phyloP scores from a whole-genome alignment of 2,113 vertebrate species.

The Nothobranchius kuhntae region DNA sequence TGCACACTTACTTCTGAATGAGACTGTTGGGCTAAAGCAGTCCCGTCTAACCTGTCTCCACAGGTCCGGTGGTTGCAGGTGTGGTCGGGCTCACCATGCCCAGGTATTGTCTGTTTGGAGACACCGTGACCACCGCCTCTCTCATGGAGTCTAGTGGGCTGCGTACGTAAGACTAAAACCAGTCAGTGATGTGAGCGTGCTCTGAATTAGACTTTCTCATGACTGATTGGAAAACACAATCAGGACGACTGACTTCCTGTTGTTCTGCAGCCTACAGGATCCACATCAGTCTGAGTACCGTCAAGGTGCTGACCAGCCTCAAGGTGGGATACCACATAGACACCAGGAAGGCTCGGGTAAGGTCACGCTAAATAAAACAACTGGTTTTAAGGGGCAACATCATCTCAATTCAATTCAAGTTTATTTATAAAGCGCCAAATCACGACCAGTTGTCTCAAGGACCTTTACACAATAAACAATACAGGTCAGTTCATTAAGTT shows the following conservation, averaged over 20 bases:
- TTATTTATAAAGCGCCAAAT: too few relatives aligned
- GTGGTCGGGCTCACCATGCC: conserved; percentile 89
- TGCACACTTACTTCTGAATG: not conserved
- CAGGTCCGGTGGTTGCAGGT: conserved; percentile 84
- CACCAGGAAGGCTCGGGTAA: conserved; percentile 63
- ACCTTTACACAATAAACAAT: too few relatives aligned
- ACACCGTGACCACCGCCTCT: conserved; percentile 79
- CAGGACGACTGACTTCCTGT: not conserved
- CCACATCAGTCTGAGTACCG: conserved; percentile 69
- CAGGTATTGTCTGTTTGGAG: conserved; percentile 88
- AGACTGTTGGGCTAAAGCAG: too few relatives aligned
- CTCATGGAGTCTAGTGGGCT: conserved; percentile 70
- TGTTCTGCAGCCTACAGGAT: conserved; percentile 67
- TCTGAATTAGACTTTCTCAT: too few relatives aligned
- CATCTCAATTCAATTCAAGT: too few relatives aligned
- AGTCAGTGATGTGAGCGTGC: not conserved
- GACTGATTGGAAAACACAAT: too few relatives aligned
- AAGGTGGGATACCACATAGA: conserved; percentile 70
- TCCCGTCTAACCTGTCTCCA: not conserved
- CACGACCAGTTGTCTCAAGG: too few relatives aligned
- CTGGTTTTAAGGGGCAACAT: too few relatives aligned
- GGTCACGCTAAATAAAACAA: not conserved
- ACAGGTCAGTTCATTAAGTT: too few relatives aligned
- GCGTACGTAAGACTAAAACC: conserved; percentile 35
- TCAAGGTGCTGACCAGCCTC: conserved; percentile 71